phyloP scores from a whole-genome alignment of 30 jellyfish, hydroid and myxozoan genomes.

The Thelohanellus kitauei region DNA sequence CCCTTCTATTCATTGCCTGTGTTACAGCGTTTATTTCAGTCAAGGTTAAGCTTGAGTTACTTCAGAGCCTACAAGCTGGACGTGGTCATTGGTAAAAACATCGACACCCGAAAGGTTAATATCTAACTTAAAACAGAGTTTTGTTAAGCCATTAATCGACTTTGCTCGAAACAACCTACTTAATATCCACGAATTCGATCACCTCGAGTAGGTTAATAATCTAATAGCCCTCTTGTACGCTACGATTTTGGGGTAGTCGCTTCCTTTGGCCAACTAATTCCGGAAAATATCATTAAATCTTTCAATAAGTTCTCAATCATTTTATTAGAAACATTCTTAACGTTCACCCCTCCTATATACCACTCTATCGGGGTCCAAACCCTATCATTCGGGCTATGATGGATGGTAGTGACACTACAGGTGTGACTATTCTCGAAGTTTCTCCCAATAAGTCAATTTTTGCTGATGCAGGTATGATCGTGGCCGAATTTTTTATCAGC shows the following conservation, averaged over 20 bases:
- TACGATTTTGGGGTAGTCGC: constrained; percentile 71
- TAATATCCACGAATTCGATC: too few species aligned
- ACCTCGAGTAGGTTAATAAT: too few species aligned
- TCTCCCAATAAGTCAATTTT: constrained; percentile 20
- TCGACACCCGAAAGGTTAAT: too few species aligned
- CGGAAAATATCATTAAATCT: constrained; percentile 14
- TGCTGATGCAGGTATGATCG: constrained; percentile 14
- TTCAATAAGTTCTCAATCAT: constrained; percentile 11
- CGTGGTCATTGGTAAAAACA: too few species aligned
- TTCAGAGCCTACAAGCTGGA: too few species aligned
- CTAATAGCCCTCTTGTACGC: too few species aligned
- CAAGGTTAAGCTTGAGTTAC: too few species aligned
- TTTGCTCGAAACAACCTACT: too few species aligned
- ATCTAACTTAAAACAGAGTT: too few species aligned
- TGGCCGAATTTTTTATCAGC: constrained; percentile 8
- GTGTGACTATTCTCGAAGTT: constrained; percentile 33
- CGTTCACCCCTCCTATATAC: constrained; percentile 76
- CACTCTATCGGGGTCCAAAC: constrained; percentile 88
- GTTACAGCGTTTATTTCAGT: too few species aligned
- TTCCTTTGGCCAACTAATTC: constrained; percentile 70
- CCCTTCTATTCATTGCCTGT: too few species aligned
- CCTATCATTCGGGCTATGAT: constrained; percentile 40
- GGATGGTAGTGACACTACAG: constrained; percentile 35
- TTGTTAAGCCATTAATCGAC: too few species aligned
- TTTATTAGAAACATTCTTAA: constrained; percentile 25